Conservation (phyloP, 2,888 invertebrate species). For the Platycheirus rosarum region DNA sequence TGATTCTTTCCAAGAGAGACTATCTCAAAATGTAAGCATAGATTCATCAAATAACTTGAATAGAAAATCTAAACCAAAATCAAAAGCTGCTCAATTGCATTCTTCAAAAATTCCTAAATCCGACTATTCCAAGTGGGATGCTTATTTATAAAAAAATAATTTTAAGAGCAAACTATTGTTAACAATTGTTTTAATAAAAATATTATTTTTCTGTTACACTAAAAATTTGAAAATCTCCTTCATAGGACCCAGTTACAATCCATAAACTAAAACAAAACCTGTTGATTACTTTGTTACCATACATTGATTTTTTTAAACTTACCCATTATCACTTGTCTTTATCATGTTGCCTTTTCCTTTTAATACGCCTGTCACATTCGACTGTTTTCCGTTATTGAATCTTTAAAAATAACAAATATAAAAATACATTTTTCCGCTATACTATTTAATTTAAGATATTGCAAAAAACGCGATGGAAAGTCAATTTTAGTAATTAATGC, state of each 20-base stretch:
- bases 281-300: background rate
- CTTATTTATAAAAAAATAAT: slow-evolving; percentile 34
- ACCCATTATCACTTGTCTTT: slow-evolving; percentile 81
- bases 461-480: too few species aligned
- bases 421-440: too few species aligned
- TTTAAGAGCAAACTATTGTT: too few species aligned
- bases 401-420: slow-evolving; percentile 64
- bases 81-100: background rate
- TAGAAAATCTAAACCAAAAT: slow-evolving; percentile 15
- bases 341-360: slow-evolving; percentile 80
- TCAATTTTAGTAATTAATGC: too few species aligned
- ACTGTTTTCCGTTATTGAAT: slow-evolving; percentile 77
- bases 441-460: too few species aligned
- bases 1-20: background rate
- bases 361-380: slow-evolving; percentile 78
- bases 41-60: slow-evolving; percentile 8
- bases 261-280: slow-evolving; percentile 78
- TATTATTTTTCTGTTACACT: too few species aligned
- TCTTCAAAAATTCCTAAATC: background rate
- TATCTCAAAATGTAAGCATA: background rate
- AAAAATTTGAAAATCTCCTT: slow-evolving; percentile 80
- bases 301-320: slow-evolving; percentile 43
- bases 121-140: slow-evolving; percentile 41
- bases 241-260: slow-evolving; percentile 80
- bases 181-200: too few species aligned